These are phyloP conservation scores for human DNA, from an alignment of 2,113 vertebrate genomes.

Conservation along the genomic window DNA sequence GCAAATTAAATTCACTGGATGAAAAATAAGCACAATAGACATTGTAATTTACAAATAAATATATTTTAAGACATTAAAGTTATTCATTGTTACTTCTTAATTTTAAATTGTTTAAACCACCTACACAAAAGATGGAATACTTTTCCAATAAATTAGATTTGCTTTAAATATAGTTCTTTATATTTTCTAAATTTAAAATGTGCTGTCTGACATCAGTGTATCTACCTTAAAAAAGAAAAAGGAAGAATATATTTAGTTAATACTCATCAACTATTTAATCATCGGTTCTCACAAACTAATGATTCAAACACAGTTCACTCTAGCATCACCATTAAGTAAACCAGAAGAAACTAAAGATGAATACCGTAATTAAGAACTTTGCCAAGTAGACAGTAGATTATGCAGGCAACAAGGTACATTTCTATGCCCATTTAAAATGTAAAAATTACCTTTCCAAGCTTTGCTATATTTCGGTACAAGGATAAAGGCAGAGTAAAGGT, in stretches of 20 bases:
- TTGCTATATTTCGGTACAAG: conserved; percentile 91
- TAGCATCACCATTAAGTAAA: conserved; percentile 3
- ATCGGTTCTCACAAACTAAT: neutral
- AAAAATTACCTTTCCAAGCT: conserved; percentile 92
- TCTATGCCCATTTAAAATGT: conserved; percentile 47
- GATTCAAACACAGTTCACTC: neutral
- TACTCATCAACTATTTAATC: neutral
- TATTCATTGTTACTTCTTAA: neutral
- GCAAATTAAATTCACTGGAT: neutral
- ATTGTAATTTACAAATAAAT: conserved; percentile 27
- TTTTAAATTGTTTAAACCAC: neutral
- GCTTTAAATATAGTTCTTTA: conserved; percentile 9
- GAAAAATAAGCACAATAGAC: neutral
- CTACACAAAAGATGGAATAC: neutral
- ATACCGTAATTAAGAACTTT: conserved; percentile 28
- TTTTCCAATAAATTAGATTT: neutral
- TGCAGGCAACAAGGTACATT: neutral
- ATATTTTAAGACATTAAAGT: neutral
- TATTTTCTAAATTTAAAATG: conserved; percentile 37
- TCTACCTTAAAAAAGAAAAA: conserved; percentile 23
- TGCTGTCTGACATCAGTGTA: neutral
- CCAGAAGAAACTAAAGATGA: neutral
- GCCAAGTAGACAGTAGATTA: neutral
- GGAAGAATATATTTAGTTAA: neutral
- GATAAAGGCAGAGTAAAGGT: conserved; percentile 92